phyloP scores from a whole-genome alignment of 2,113 vertebrate genomes.

The Panthera tigris region DNA sequence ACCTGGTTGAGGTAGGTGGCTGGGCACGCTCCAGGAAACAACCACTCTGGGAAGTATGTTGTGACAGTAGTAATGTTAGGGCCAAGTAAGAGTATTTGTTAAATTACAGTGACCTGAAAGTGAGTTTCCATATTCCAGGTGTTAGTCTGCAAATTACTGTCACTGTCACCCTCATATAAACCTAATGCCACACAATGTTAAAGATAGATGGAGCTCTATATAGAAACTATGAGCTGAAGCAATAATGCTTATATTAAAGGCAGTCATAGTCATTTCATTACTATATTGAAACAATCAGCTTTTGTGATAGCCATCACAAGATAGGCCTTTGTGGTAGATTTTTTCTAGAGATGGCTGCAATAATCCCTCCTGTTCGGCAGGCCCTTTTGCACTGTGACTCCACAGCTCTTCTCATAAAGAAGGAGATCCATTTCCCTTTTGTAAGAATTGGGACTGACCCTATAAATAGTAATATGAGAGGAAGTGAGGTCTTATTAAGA shows the following conservation, averaged over 20 bases:
- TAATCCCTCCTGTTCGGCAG: not conserved
- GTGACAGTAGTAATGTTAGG: not conserved
- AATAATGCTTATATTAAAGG: not conserved
- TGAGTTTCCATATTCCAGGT: not conserved
- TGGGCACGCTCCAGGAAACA: constrained; percentile 56
- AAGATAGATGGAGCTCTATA: not conserved
- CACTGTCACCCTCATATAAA: not conserved
- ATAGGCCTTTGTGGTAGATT: not conserved
- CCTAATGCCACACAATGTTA: not conserved
- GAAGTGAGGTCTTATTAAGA: not conserved
- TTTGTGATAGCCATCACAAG: not conserved
- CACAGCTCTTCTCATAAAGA: not conserved
- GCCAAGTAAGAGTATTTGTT: constrained; percentile 15
- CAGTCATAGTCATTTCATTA: not conserved
- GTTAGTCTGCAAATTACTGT: not conserved
- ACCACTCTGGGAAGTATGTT: constrained; percentile 39
- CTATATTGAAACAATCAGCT: not conserved
- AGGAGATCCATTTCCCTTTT: not conserved
- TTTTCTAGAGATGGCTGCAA: not conserved
- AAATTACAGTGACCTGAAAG: not conserved
- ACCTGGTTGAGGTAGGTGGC: constrained; percentile 67
- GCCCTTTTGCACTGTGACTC: not conserved
- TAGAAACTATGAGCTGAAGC: not conserved
- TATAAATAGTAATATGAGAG: not conserved
- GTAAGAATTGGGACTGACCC: not conserved